Percentiles rank a stretch among this genome's conserved stretches.
Conservation (phyloP, 2,113 vertebrate species). For the Heterocephalus glaber region DNA sequence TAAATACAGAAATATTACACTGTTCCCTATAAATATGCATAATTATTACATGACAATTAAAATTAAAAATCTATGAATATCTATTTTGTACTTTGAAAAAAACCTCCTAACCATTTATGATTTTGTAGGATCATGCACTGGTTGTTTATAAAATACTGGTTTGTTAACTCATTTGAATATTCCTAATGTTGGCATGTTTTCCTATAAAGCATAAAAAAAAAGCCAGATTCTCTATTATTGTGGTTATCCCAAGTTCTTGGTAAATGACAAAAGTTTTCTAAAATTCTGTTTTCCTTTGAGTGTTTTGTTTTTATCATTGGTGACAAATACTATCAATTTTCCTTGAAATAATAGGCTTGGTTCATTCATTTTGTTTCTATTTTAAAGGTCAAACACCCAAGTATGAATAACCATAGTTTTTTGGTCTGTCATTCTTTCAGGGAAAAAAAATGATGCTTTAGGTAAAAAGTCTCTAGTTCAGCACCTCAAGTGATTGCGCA, state of each 20-base stretch:
- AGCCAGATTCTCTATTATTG: not conserved
- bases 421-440: not conserved
- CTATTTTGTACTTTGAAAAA: not conserved
- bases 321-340: not conserved
- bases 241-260: not conserved
- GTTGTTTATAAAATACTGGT: not conserved
- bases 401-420: constrained; percentile 7
- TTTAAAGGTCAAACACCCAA: not conserved
- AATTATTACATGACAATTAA: not conserved
- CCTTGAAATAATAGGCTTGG: not conserved
- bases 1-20: not conserved
- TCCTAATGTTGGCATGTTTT: not conserved
- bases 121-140: not conserved
- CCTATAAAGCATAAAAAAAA: not conserved
- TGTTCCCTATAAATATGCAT: not conserved
- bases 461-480: not conserved
- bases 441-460: not conserved
- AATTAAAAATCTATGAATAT: not conserved
- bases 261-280: not conserved
- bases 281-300: constrained; percentile 44
- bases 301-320: not conserved
- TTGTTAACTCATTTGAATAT: not conserved
- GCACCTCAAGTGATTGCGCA: not conserved
- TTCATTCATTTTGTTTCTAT: constrained; percentile 5
- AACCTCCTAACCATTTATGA: not conserved